Base-by-base conservation (phyloP, 1,140 invertebrate genomes). In the Drosophila ambigua region DNA sequence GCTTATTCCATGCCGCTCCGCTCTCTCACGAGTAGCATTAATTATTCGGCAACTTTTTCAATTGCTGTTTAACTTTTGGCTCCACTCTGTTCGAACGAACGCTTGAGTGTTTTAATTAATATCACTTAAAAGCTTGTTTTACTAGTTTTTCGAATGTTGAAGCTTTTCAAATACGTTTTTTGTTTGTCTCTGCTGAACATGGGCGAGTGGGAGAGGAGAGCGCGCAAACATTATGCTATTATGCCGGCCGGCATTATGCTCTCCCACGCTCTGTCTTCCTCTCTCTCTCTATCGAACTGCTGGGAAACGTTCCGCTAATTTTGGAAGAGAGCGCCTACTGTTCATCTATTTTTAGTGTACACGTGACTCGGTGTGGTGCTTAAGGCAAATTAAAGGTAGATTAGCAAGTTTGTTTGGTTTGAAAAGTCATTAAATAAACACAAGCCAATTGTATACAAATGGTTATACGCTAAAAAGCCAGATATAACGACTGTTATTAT, bases 151-250 rank as follows among this genome's bases (percentile, higher is more conserved):
- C 67, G 13, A 41, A 28, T 46, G 15, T 11, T 16, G 43, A 43
- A 68, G 66, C 66, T 69, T 69, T 57, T 55, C 20, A 57, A 35
- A 69, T 48, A 26, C n/a, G 13, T 48, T 68, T 31, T 66, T 52
- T 43, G 31, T 45, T 45, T 50, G 55, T 11, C 3, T 57, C 28
- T 49, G 51, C 44, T 43, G 7, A 23, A 26, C 24, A 16, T 20
- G 2, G 26, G 45, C n/a, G 43, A 39, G 26, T 4, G 26, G 2
- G 35, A 67, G 65, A 67, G 11, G 1, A 35, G 13, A 39, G 35
- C 11, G 35, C 35, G 35, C 35, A 13, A 46, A 23, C n/a, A 8
- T 8, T 28, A 24, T 13, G 6, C 28, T 26, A 44, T 66, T 11
- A 13, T 48, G 72, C 62, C 72, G 55, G 55, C 72, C 62, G 62